These are phyloP conservation scores for Dynastes tityus DNA, from an alignment of 2,888 invertebrate species.

Conservation along the genomic window DNA sequence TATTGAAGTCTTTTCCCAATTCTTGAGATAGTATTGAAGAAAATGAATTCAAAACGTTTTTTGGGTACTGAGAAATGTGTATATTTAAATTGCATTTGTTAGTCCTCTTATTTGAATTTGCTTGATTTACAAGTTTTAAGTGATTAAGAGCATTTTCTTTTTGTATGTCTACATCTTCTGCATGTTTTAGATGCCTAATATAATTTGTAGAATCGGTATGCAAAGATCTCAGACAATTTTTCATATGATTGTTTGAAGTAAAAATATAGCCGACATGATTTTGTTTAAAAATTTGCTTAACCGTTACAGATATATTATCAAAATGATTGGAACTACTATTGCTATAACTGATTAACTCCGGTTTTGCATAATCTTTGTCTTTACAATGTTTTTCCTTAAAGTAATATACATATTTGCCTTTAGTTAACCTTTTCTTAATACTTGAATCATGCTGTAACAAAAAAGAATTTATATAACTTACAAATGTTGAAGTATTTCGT, in stretches of 20 bases:
- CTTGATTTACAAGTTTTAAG: not conserved
- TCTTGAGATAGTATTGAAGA: conserved; percentile 70
- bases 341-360: too few species aligned
- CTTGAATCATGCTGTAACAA: too few species aligned
- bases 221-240: not conserved
- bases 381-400: too few species aligned
- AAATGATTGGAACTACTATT: too few species aligned
- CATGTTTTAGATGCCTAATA: not conserved
- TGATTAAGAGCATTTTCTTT: not conserved
- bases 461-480: too few species aligned
- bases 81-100: not conserved
- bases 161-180: not conserved
- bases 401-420: too few species aligned
- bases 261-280: not conserved
- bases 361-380: too few species aligned
- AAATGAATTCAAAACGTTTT: conserved; percentile 72
- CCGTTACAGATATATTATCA: too few species aligned
- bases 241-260: too few species aligned
- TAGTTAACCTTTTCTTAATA: too few species aligned
- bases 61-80: conserved; percentile 63
- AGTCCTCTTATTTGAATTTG: not conserved
- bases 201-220: not conserved
- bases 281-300: not conserved
- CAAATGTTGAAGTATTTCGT: too few species aligned
- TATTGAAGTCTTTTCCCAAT: conserved; percentile 65